phyloP scores from a whole-genome alignment of 2,888 invertebrate genomes.

The Malthinus flaveolus region DNA sequence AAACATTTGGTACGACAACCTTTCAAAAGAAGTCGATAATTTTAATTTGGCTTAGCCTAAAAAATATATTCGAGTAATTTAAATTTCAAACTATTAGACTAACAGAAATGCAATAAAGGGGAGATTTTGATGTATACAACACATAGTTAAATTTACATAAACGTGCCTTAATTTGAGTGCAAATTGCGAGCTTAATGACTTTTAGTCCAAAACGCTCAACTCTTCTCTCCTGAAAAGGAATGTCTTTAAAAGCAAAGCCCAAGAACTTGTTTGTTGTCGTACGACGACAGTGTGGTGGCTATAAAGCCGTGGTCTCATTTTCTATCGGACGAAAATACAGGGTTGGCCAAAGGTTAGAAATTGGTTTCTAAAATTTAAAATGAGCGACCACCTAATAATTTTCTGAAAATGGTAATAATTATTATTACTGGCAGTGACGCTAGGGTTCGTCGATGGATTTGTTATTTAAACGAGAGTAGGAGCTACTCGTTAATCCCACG shows the following conservation, averaged over 20 bases:
- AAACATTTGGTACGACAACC: neutral
- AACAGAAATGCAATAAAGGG: constrained; percentile 12
- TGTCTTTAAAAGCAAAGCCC: constrained; percentile 9
- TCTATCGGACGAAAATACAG: constrained; percentile 46
- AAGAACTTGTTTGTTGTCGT: constrained; percentile 38
- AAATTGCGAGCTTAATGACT: constrained; percentile 42
- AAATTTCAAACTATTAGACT: constrained; percentile 7
- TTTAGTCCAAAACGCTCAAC: constrained; percentile 12
- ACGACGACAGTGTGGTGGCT: constrained; percentile 32
- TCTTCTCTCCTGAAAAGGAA: neutral
- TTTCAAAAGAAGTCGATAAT: neutral
- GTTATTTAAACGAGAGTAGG: constrained; percentile 2
- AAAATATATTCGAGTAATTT: neutral
- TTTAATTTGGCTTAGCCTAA: neutral
- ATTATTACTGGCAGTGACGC: constrained; percentile 25
- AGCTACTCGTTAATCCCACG: constrained; percentile 29
- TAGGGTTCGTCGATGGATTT: constrained; percentile 27
- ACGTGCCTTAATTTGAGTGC: constrained; percentile 40
- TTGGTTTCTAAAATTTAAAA: no score
- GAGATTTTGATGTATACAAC: constrained; percentile 34
- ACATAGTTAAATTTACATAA: constrained; percentile 41
- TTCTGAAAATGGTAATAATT: constrained; percentile 9
- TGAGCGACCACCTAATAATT: no score
- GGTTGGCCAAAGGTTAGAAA: constrained; percentile 23
- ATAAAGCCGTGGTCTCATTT: constrained; percentile 40